Percentiles rank a stretch among this genome's conserved stretches.
Conservation (phyloP, 2,113 vertebrate genomes). For the Prunella fulvescens region DNA sequence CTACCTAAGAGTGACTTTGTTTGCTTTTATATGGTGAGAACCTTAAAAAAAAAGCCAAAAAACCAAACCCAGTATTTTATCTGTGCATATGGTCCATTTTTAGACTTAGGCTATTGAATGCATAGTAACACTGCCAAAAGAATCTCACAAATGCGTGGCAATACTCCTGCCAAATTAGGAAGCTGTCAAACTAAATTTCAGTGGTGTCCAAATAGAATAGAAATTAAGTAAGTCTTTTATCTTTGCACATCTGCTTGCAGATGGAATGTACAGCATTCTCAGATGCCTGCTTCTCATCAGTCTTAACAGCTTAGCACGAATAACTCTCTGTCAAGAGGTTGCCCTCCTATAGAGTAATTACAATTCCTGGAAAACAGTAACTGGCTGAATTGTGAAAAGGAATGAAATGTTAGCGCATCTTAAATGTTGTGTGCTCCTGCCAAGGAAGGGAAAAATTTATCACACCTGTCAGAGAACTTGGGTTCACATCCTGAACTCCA, state of each 20-base stretch:
- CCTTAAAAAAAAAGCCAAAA: neutral
- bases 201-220: conserved; percentile 9
- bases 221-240: conserved; percentile 47
- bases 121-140: neutral
- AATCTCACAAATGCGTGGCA: neutral
- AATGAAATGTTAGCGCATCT: neutral
- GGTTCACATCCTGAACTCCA: neutral
- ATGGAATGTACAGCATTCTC: conserved; percentile 16
- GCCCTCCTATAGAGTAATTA: neutral
- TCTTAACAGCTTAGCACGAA: neutral
- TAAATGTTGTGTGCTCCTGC: neutral
- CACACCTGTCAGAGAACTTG: neutral
- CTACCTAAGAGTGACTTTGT: neutral
- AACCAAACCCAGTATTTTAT: neutral
- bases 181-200: conserved; percentile 46
- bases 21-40: neutral
- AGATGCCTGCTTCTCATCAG: conserved; percentile 27
- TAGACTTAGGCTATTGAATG: conserved; percentile 10
- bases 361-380: neutral
- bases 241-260: conserved; percentile 25
- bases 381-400: neutral
- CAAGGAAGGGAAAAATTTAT: neutral
- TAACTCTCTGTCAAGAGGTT: neutral
- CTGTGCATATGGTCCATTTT: neutral
- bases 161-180: conserved; percentile 31